A percentile compares a stretch with the other conserved stretches of the same genome.
Conservation (phyloP, 2,888 invertebrate species). For the Ypsolopha sequella region DNA sequence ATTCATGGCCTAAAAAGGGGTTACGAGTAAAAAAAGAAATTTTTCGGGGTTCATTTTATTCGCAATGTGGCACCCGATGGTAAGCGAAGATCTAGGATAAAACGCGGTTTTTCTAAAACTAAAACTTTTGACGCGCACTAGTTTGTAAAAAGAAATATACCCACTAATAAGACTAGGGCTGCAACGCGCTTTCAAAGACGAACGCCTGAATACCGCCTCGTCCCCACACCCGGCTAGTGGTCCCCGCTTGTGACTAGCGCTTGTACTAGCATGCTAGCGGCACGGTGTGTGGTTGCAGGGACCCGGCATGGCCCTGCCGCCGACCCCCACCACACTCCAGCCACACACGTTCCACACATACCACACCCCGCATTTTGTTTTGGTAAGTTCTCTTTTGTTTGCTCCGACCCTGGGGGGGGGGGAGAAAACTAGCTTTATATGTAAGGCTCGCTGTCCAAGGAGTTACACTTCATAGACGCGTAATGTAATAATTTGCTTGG, state of each 20-base stretch:
- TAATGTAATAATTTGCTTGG: too few species aligned
- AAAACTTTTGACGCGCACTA: not conserved
- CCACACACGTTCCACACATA: slow-evolving; percentile 67
- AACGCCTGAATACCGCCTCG: not conserved
- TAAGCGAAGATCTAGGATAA: too few species aligned
- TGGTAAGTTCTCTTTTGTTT: slow-evolving; percentile 48
- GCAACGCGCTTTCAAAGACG: not conserved
- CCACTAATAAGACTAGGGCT: too few species aligned
- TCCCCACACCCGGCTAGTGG: not conserved
- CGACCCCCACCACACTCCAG: slow-evolving; percentile 67
- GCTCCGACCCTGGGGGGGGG: too few species aligned
- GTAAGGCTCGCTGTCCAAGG: too few species aligned
- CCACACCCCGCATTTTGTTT: slow-evolving; percentile 67
- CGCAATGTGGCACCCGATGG: too few species aligned
- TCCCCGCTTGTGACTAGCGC: slow-evolving; percentile 16
- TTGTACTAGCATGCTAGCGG: slow-evolving; percentile 55
- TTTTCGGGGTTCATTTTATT: too few species aligned
- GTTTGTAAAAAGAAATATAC: too few species aligned
- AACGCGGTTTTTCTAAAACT: not conserved
- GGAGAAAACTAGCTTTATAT: too few species aligned
- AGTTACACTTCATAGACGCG: too few species aligned
- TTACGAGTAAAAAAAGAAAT: too few species aligned
- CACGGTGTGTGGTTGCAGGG: slow-evolving; percentile 57
- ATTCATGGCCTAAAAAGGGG: too few species aligned
- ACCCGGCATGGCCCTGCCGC: slow-evolving; percentile 63